A percentile compares a stretch with the other conserved stretches of the same genome.
These are phyloP conservation scores for Solea solea DNA, from an alignment of 2,113 vertebrate species.

Conservation along the genomic window DNA sequence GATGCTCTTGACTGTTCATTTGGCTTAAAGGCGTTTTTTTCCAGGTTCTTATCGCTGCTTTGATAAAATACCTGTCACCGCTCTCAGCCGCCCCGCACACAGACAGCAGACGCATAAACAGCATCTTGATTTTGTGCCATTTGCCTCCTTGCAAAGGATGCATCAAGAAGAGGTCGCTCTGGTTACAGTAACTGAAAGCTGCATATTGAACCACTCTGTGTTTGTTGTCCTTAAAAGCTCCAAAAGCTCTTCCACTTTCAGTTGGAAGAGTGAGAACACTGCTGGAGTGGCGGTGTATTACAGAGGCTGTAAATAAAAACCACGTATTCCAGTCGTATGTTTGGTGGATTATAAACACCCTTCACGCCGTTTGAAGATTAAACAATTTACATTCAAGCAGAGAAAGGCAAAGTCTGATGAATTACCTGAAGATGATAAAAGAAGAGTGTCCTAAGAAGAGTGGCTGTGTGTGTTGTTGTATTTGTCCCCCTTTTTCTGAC, in stretches of 20 bases:
- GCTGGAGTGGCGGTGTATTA: constrained; percentile 5
- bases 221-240: neutral
- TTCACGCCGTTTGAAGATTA: constrained; percentile 64
- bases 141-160: constrained; percentile 12
- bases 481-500: no score
- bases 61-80: constrained; percentile 66
- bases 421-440: neutral
- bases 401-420: constrained; percentile 16
- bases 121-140: constrained; percentile 7
- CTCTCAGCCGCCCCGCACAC: neutral
- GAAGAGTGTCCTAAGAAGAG: neutral
- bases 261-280: neutral
- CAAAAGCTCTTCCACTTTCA: constrained; percentile 17
- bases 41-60: constrained; percentile 49
- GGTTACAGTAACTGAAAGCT: neutral
- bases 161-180: neutral
- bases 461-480: no score
- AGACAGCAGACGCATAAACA: constrained; percentile 22
- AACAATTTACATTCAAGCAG: constrained; percentile 18
- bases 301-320: no score
- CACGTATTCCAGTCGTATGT: neutral
- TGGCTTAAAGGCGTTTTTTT: constrained; percentile 59
- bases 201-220: neutral
- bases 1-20: constrained; percentile 49
- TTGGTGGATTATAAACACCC: constrained; percentile 51